phyloP scores from a whole-genome alignment of 2,888 invertebrate genomes.

The Heliconius aoede region DNA sequence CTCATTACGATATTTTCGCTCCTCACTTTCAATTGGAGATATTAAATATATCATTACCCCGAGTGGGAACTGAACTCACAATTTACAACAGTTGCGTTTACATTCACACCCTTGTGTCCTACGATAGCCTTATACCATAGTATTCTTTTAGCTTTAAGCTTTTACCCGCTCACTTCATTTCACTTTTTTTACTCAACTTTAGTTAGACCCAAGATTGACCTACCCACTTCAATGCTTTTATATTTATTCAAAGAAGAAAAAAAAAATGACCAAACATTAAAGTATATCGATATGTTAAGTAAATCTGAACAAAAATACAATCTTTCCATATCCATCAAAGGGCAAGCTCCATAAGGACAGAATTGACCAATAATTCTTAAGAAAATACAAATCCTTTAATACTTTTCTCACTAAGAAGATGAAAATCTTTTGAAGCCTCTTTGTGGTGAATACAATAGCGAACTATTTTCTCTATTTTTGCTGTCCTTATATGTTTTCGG shows the following conservation, averaged over 20 bases:
- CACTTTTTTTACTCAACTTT: too few species aligned
- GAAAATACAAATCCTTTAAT: conserved; percentile 62
- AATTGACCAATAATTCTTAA: conserved; percentile 65
- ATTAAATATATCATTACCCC: too few species aligned
- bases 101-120: too few species aligned
- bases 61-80: too few species aligned
- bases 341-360: conserved; percentile 61
- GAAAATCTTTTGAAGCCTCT: conserved; percentile 46
- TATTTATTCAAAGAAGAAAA: not conserved
- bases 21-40: too few species aligned
- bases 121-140: too few species aligned
- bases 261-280: not conserved
- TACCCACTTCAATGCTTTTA: too few species aligned
- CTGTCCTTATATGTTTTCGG: conserved; percentile 12
- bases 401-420: conserved; percentile 45
- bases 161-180: too few species aligned
- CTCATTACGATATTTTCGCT: too few species aligned
- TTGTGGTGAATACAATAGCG: conserved; percentile 41
- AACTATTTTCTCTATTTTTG: conserved; percentile 29
- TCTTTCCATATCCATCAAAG: conserved; percentile 66
- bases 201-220: too few species aligned
- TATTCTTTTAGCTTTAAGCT: too few species aligned
- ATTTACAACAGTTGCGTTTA: too few species aligned
- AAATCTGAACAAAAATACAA: conserved; percentile 63
- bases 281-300: conserved; percentile 52